Conservation (phyloP, 2,797 vertebrate species). For the Pseudotriccus pelzelni region DNA sequence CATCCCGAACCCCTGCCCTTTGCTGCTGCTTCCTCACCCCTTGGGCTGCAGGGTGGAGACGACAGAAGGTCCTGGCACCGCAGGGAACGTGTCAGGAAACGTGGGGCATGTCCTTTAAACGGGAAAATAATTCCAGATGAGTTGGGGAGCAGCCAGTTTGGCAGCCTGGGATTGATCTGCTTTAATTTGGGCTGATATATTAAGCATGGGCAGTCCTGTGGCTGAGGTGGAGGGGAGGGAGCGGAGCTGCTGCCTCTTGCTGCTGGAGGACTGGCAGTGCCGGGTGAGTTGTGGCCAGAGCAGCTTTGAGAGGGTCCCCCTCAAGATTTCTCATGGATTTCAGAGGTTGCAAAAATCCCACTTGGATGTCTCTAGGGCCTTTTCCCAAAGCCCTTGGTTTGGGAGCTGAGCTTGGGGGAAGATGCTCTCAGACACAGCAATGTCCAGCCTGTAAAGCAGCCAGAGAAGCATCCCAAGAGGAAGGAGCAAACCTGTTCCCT, state of each 20-base stretch:
- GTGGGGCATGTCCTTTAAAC: background rate
- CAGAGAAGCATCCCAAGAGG: accelerated
- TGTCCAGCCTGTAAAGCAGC: background rate
- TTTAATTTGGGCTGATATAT: background rate
- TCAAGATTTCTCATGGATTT: accelerated
- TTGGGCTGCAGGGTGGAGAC: background rate
- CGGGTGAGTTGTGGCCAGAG: background rate
- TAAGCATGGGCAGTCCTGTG: background rate
- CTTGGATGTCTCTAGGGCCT: background rate
- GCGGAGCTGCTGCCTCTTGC: background rate
- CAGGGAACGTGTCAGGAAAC: accelerated
- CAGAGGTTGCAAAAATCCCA: background rate
- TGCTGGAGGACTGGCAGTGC: background rate
- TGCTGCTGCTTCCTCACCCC: background rate
- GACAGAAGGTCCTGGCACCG: accelerated
- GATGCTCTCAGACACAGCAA: background rate
- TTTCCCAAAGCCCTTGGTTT: background rate
- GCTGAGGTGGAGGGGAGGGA: background rate
- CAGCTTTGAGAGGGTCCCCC: background rate
- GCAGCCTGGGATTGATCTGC: background rate
- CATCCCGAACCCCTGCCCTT: background rate
- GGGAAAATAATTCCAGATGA: background rate
- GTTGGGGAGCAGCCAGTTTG: background rate
- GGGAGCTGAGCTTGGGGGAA: background rate
- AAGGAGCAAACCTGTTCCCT: background rate